Conservation (phyloP, 2,113 vertebrate species). For the Eolophus roseicapilla region DNA sequence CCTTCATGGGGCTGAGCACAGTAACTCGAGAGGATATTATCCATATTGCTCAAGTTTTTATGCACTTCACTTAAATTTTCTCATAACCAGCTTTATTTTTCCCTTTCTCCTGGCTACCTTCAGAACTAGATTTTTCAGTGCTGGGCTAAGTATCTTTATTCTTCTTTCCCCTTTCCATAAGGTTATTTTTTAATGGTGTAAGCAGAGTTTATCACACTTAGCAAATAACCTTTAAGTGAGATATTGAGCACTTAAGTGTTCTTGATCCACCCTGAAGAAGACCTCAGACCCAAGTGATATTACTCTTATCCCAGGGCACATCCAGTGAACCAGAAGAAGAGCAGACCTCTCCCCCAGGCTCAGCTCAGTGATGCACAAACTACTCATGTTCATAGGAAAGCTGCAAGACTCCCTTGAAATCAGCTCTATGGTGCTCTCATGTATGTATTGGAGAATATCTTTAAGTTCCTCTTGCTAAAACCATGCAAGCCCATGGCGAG, state of each 20-base stretch:
- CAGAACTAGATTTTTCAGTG: background rate
- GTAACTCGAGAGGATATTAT: constrained; percentile 15
- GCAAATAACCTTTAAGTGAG: background rate
- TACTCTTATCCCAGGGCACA: background rate
- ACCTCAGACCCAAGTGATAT: background rate
- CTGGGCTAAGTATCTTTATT: background rate
- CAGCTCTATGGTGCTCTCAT: background rate
- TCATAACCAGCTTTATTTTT: background rate
- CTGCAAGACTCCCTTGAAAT: background rate
- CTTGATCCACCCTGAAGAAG: background rate
- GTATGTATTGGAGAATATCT: background rate
- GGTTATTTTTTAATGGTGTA: background rate
- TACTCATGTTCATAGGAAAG: background rate
- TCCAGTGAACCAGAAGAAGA: background rate
- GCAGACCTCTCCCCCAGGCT: background rate
- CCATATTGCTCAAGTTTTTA: background rate
- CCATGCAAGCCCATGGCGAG: background rate
- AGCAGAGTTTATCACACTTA: background rate
- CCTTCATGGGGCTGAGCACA: background rate
- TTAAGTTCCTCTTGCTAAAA: background rate
- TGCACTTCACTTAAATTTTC: background rate
- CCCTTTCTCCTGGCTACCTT: background rate
- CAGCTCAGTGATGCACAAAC: background rate
- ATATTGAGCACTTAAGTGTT: background rate
- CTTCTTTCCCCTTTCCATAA: background rate